Evolutionary conservation across 2,113 vertebrate genomes (phyloP).

Genomic region (Neotoma lepida): DNA sequence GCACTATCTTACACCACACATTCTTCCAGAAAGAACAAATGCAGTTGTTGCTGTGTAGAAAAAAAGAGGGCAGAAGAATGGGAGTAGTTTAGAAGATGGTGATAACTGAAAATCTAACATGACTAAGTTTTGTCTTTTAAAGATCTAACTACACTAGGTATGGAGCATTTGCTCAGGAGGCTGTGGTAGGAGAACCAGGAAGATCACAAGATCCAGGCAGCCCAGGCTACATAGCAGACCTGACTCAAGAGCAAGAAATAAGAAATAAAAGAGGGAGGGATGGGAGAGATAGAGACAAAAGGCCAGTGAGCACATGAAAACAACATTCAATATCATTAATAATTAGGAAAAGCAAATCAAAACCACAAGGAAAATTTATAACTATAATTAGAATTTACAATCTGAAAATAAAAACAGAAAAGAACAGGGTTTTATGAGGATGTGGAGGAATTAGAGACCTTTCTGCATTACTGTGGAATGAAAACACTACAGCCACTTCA

Average conservation of each 20-base stretch:
- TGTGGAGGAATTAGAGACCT: neutral
- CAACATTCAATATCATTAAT: neutral
- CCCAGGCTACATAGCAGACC: neutral
- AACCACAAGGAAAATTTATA: neutral
- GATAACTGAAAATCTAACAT: neutral
- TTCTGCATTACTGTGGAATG: neutral
- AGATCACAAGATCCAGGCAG: neutral
- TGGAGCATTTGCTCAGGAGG: neutral
- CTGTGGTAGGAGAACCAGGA: neutral
- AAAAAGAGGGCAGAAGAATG: neutral
- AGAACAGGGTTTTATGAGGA: neutral
- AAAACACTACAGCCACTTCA: conserved; percentile 27
- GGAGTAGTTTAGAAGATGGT: neutral
- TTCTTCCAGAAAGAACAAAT: neutral
- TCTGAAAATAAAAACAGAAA: neutral
- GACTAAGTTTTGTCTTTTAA: neutral
- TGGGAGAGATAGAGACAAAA: neutral
- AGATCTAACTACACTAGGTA: neutral
- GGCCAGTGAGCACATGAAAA: neutral
- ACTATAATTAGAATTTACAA: neutral
- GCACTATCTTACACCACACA: neutral
- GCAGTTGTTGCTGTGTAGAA: neutral
- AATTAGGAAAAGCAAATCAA: conserved; percentile 31
- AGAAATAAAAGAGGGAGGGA: neutral
- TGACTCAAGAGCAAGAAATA: neutral